phyloP scores from a whole-genome alignment of 37 sponge, comb jelly and placozoan genomes.

The Amphimedon queenslandica region DNA sequence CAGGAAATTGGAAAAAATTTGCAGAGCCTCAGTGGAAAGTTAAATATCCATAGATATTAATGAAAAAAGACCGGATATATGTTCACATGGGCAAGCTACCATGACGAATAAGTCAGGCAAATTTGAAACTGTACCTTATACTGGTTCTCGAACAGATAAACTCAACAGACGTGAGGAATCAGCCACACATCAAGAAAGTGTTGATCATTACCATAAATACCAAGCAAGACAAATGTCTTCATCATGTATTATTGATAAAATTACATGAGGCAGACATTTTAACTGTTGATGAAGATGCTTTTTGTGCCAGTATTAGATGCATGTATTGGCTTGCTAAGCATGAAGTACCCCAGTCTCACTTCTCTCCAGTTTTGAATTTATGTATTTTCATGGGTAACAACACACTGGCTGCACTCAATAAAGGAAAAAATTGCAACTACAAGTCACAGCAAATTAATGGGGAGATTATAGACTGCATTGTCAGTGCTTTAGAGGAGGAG shows the following conservation, averaged over 20 bases:
- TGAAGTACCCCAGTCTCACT: conserved; percentile 34
- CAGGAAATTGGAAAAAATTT: neutral
- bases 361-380: conserved; percentile 24
- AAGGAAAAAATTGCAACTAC: conserved; percentile 22
- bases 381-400: conserved; percentile 22
- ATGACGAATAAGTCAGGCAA: conserved; percentile 6
- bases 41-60: conserved; percentile 2
- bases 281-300: conserved; percentile 16
- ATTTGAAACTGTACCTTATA: conserved; percentile 4
- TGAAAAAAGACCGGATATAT: conserved; percentile 8
- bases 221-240: conserved; percentile 8
- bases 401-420: conserved; percentile 14
- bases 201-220: neutral
- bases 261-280: neutral
- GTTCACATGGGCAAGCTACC: conserved; percentile 4
- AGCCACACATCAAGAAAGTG: conserved; percentile 3
- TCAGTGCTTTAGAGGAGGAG: conserved; percentile 29
- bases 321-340: conserved; percentile 55
- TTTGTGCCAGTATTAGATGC: conserved; percentile 3
- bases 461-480: conserved; percentile 30
- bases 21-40: conserved; percentile 2
- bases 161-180: neutral
- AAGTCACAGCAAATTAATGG: conserved; percentile 28
- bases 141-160: conserved; percentile 6
- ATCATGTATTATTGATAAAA: neutral